Evolutionary conservation across 1,140 invertebrate species (phyloP).

Genomic region (Sogatella furcifera): DNA sequence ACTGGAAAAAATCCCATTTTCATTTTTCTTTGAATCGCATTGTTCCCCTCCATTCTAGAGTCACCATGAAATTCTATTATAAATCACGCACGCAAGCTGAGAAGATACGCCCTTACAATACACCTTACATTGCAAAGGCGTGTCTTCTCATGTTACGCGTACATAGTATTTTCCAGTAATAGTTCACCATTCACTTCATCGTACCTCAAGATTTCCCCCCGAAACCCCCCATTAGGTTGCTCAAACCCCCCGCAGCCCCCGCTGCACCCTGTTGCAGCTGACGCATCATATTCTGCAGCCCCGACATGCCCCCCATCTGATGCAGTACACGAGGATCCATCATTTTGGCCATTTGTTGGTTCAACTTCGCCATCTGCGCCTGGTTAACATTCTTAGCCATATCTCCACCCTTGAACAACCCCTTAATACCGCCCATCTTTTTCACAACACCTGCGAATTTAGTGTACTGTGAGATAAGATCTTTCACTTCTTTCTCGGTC

Average conservation of each 20-base stretch:
- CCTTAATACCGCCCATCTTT: constrained; percentile 99
- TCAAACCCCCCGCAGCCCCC: constrained; percentile 47
- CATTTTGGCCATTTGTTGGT: constrained; percentile 99
- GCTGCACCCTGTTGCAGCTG: constrained; percentile 87
- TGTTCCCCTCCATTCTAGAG: too few species aligned
- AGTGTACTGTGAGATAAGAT: constrained; percentile 95
- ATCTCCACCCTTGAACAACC: constrained; percentile 95
- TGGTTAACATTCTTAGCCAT: constrained; percentile 99
- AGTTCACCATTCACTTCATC: too few species aligned
- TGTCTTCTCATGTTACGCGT: too few species aligned
- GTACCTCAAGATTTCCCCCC: constrained; percentile 12
- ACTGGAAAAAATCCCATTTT: too few species aligned
- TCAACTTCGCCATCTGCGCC: constrained; percentile 95
- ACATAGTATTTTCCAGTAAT: too few species aligned
- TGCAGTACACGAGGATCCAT: constrained; percentile 97
- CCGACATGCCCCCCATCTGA: constrained; percentile 90
- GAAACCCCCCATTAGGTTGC: constrained; percentile 63
- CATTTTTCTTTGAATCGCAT: too few species aligned
- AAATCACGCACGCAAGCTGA: too few species aligned
- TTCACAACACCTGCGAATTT: constrained; percentile 99
- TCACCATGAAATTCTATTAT: too few species aligned
- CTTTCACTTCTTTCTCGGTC: constrained; percentile 92
- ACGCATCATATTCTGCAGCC: constrained; percentile 96
- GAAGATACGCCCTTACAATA: too few species aligned
- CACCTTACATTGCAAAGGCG: too few species aligned